Conservation (phyloP, 2,113 vertebrate species). For the Girardinichthys multiradiatus region DNA sequence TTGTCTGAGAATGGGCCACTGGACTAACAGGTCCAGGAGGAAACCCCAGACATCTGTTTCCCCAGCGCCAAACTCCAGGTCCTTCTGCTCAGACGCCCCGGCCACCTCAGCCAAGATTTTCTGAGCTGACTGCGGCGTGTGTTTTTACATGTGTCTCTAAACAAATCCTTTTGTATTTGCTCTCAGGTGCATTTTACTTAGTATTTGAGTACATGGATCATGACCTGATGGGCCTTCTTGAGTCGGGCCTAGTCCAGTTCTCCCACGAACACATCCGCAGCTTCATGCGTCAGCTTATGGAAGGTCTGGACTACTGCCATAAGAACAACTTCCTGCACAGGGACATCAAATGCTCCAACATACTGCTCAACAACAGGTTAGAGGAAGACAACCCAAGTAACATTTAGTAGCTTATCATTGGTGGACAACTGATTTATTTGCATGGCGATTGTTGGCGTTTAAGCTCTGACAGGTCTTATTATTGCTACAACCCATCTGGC, state of each 20-base stretch:
- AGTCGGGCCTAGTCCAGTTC: conserved; percentile 97
- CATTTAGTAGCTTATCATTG: not conserved
- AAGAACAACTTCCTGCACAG: conserved; percentile 98
- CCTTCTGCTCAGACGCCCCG: not conserved
- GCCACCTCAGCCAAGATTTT: not conserved
- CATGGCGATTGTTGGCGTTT: not conserved
- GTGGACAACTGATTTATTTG: not conserved
- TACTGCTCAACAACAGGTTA: conserved; percentile 96
- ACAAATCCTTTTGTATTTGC: not conserved
- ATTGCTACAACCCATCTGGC: not conserved
- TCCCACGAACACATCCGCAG: conserved; percentile 97
- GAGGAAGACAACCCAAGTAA: not conserved
- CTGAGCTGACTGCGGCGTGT: not conserved
- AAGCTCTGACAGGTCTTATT: accelerated
- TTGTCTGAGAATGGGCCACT: not conserved
- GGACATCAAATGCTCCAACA: conserved; percentile 99
- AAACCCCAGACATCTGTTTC: not conserved
- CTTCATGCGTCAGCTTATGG: conserved; percentile 99
- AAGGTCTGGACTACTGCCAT: conserved; percentile 98
- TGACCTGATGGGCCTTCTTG: conserved; percentile 97
- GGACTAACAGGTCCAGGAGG: not conserved
- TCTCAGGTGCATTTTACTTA: conserved; percentile 93
- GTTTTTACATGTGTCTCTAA: not conserved
- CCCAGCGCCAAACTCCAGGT: not conserved
- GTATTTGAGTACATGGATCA: conserved; percentile 99